Evolutionary conservation across 37 sponge, comb jelly and placozoan genomes (phyloP), one percentile per base, ranked within the genome.

Genomic region (Beroe forskalii): DNA sequence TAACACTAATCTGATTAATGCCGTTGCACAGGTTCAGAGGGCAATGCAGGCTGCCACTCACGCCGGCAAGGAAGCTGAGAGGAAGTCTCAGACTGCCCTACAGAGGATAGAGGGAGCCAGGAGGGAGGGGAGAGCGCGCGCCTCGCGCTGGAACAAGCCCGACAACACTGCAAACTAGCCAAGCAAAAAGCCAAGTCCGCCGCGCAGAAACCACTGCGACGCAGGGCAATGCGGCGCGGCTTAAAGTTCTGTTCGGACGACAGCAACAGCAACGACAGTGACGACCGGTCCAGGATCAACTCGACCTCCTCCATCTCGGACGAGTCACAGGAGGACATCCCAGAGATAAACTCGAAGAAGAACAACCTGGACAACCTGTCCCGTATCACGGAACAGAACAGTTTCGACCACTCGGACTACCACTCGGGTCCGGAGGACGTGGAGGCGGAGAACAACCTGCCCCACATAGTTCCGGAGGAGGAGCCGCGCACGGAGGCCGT

Each of bases 341-440:
- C 86, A 12, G 86, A 44, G 30, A n/a, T 80, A 4, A 41, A 41
- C 1, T 9, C 44, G 22, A 80, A 80, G 86, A 80, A 80, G 30
- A 44, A 35, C 19, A 35, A 80, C 55, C 86, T 38, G 28, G 86
- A 80, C 30, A 80, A 43, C 28, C 27, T 80, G 86, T 80, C 86
- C 24, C 44, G 86, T n/a, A 80, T 80, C 86, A 80, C 86, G 35
- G 86, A 80, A 38, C 86, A 80, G 48, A 80, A 80, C 86, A 80
- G 86, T 80, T 80, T 80, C 86, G 86, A 80, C 55, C 86, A 80
- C 86, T 44, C 55, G n/a, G 86, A 80, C 55, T 80, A 80, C 55
- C 86, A 80, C 30, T 44, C 55, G 1, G 86, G 55, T 9, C 55
- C 44, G 55, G 86, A 80, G 55, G 55, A 80, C n/a, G 72, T 27